Evolutionary conservation across 2,888 invertebrate species (phyloP), one percentile per base, ranked within the genome.

Genomic region (Ommatoiulus sabulosus): DNA sequence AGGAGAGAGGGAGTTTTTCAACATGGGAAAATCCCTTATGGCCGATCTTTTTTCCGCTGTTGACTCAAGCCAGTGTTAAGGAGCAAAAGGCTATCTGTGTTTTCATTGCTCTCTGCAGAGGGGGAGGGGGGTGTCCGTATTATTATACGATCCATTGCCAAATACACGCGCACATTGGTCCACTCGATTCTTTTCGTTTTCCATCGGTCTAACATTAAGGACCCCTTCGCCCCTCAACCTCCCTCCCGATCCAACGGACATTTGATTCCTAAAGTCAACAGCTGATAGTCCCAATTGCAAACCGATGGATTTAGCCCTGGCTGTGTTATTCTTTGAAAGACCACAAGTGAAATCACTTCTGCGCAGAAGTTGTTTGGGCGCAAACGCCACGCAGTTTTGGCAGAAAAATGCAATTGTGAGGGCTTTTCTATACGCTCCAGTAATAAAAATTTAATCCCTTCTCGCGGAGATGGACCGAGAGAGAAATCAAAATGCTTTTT

Each of bases 221-320:
- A 52, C 10, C 8, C 52, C n/a, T n/a, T n/a, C n/a, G n/a, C 15
- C 8, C 15, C 15, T 15, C 52, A 6, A 3, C 52, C 52, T 15
- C 52, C 52, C 52, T 12, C 15, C 63, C 7, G n/a, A 3, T n/a
- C 63, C 63, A n/a, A 63, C n/a, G 63, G 63, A 63, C 63, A 3
- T 63, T 63, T 63, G 63, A 63, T 63, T 63, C 63, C 63, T 63
- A 63, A 63, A 63, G 63, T 63, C 63, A 63, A 63, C 63, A 63
- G 63, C 63, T 63, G 63, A 63, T 63, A n/a, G 63, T 63, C 63
- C 63, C 63, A n/a, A 63, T 63, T 63, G 63, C 63, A 3, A 46
- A 63, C 63, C 63, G 63, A 63, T 4, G 63, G 63, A n/a, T 12
- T 63, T 63, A 63, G 20, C 6, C n/a, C 63, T 63, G n/a, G 52